phyloP scores from a whole-genome alignment of 2,888 invertebrate genomes.

The Vannuccia rotundouncinata region DNA sequence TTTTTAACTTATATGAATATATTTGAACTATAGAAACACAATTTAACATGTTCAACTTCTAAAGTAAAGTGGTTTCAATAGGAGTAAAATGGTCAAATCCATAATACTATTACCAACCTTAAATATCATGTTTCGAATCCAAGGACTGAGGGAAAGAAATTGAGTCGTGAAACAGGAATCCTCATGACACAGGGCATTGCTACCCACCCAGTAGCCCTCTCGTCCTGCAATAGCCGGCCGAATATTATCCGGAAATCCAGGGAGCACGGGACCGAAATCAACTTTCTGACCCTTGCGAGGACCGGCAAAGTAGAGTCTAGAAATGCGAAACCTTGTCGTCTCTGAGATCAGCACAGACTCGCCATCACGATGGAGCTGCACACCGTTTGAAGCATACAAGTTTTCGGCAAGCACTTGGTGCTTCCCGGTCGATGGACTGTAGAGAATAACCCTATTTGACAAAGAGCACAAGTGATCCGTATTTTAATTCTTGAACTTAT shows the following conservation, averaged over 20 bases:
- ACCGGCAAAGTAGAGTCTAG: constrained; percentile 63
- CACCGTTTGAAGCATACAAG: constrained; percentile 79
- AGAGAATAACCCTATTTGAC: neutral
- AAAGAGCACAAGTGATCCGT: neutral
- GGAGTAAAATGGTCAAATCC: no score
- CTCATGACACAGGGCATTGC: neutral
- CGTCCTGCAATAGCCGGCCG: constrained; percentile 46
- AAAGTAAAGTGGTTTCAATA: no score
- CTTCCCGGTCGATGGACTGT: constrained; percentile 20
- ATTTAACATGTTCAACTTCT: no score
- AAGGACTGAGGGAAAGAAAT: neutral
- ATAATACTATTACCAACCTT: neutral
- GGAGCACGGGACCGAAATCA: constrained; percentile 69
- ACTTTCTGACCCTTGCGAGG: neutral
- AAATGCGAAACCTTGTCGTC: constrained; percentile 64
- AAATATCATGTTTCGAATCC: neutral
- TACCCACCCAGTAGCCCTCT: constrained; percentile 56
- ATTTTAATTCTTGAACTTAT: no score
- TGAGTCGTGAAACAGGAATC: neutral
- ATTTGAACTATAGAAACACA: no score
- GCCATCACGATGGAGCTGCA: constrained; percentile 72
- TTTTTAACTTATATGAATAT: no score
- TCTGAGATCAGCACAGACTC: constrained; percentile 75
- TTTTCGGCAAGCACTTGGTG: constrained; percentile 58
- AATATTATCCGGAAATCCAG: constrained; percentile 66